phyloP scores from a whole-genome alignment of 2,113 vertebrate genomes.

The Peromyscus californicus region DNA sequence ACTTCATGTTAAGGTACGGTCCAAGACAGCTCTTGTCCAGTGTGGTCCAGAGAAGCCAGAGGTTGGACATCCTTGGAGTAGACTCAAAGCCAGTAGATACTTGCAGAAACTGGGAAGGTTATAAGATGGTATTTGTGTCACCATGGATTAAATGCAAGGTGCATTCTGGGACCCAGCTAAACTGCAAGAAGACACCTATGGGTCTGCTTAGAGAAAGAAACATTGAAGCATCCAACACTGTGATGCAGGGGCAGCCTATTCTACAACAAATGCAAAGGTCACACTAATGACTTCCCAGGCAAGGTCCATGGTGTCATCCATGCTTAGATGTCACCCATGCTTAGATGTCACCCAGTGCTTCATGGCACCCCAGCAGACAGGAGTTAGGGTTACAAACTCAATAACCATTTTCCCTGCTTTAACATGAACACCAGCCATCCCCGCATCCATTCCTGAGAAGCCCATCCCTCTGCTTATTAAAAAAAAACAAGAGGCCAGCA shows the following conservation, averaged over 20 bases:
- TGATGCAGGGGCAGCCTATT: neutral
- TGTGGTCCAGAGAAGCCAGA: neutral
- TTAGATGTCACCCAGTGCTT: neutral
- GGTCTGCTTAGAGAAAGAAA: neutral
- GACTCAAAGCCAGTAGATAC: neutral
- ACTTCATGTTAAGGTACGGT: neutral
- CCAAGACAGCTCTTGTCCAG: neutral
- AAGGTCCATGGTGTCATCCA: neutral
- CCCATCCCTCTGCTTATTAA: neutral
- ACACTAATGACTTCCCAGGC: neutral
- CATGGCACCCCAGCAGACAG: neutral
- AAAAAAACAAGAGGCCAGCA: neutral
- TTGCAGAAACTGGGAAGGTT: neutral
- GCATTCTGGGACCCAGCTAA: neutral
- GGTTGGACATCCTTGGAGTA: neutral
- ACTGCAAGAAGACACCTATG: neutral
- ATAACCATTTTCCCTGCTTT: neutral
- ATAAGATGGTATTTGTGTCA: neutral
- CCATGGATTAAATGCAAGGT: neutral
- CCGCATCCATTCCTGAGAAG: neutral
- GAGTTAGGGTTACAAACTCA: slow-evolving; percentile 30
- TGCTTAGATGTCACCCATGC: neutral
- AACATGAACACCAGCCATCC: neutral
- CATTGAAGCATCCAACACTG: fast-evolving
- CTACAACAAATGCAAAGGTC: neutral